Percentiles rank a stretch among this genome's conserved stretches.
Evolutionary conservation across 2,113 vertebrate species (phyloP).

Genomic region (Pterocles orientalis): DNA sequence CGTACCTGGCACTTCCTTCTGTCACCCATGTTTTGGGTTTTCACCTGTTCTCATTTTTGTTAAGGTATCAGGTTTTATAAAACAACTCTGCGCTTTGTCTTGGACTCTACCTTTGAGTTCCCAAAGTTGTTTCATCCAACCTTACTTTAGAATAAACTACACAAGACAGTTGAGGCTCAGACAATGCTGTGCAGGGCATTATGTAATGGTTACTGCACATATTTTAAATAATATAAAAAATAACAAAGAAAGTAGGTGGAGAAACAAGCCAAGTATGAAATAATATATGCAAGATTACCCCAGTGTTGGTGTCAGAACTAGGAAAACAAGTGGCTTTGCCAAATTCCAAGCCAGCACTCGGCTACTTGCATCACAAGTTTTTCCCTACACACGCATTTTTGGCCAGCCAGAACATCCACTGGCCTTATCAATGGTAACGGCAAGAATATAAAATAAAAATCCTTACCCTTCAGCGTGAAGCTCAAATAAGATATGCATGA

Average conservation of each 20-base stretch:
- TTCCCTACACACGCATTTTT: background rate
- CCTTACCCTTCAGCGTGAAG: background rate
- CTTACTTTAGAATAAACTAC: background rate
- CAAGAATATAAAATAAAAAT: background rate
- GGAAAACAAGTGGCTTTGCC: conserved; percentile 15
- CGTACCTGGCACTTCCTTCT: background rate
- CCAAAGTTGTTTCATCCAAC: background rate
- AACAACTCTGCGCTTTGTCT: background rate
- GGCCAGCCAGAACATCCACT: background rate
- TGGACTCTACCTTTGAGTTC: background rate
- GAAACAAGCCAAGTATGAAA: background rate
- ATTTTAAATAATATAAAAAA: background rate
- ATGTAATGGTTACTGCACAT: background rate
- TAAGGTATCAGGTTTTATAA: background rate
- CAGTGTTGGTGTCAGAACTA: background rate
- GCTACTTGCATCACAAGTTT: background rate
- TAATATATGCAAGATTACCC: background rate
- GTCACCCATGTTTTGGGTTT: background rate
- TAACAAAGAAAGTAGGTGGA: background rate
- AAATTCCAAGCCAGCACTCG: background rate
- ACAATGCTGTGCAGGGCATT: background rate
- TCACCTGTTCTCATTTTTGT: background rate
- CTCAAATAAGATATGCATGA: background rate
- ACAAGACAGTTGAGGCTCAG: background rate
- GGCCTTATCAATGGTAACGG: background rate